Evolutionary conservation across 2,113 vertebrate genomes (phyloP), one percentile per base, ranked within the genome.

Genomic region (Brachirus orientalis): DNA sequence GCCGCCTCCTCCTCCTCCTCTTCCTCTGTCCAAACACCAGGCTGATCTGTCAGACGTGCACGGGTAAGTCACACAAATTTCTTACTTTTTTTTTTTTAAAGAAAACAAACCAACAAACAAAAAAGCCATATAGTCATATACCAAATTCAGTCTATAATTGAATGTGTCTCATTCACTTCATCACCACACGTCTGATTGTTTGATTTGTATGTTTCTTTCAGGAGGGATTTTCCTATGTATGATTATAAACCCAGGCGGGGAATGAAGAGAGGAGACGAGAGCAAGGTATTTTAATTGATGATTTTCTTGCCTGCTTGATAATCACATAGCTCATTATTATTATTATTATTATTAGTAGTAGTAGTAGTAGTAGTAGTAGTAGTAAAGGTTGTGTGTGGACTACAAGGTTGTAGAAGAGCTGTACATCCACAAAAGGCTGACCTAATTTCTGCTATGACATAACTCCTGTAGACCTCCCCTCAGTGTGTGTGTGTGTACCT

Each of bases 161-260:
- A 43, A 12, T 13, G 10, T 33, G 5, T 22, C 9, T 20, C 28
- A 37, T 13, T 43, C 1, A 12, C 5, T 13, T 13, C 3, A 40
- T 50, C 54, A n/a, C n/a, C n/a, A n/a, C n/a, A n/a, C n/a, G n/a
- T n/a, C n/a, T n/a, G n/a, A n/a, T n/a, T n/a, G n/a, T n/a, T n/a
- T n/a, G n/a, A n/a, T n/a, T n/a, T 83, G 3, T 86, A 8, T 51
- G 0, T 52, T 53, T 53, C 75, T 13, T 89, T 72, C 84, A 99
- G 97, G 90, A 92, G 98, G 95, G 96, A 98, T 90, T 98, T 95
- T 82, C 92, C 95, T 28, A 94, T 98, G 94, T 99, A 97, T 88
- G 94, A 96, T 45, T 99, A 97, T 90, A 99, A 98, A 84, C 93
- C 96, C 13, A 82, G 93, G 38, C 89, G 96, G 13, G 96, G 95